A percentile compares a stretch with the other conserved stretches of the same genome.
phyloP scores from a whole-genome alignment of 2,113 vertebrate genomes.

The Anolis sagrei region DNA sequence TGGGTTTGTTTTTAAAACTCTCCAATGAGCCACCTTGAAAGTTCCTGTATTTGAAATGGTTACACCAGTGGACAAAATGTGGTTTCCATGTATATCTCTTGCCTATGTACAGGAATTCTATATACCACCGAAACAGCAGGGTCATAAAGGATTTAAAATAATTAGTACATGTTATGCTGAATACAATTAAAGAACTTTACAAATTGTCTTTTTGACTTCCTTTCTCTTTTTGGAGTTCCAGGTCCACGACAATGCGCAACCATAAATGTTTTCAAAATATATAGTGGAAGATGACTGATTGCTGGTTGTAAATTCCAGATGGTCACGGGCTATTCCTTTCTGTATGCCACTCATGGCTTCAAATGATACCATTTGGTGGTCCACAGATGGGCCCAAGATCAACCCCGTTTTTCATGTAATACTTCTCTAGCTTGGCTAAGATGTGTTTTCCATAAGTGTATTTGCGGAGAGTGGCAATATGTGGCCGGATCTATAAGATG shows the following conservation, averaged over 20 bases:
- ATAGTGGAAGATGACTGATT: conserved; percentile 59
- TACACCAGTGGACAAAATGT: conserved; percentile 82
- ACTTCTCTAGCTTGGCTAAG: conserved; percentile 98
- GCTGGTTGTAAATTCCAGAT: conserved; percentile 59
- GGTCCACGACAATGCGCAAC: conserved; percentile 60
- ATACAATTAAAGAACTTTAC: conserved; percentile 89
- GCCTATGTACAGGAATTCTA: conserved; percentile 90
- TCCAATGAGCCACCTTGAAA: conserved; percentile 81
- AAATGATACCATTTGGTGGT: conserved; percentile 97
- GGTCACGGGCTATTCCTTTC: conserved; percentile 53
- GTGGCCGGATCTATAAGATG: conserved; percentile 92
- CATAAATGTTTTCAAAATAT: conserved; percentile 32
- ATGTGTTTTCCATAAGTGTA: conserved; percentile 99
- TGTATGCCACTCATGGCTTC: conserved; percentile 40
- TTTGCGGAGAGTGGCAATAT: conserved; percentile 96
- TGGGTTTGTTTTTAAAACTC: conserved; percentile 62
- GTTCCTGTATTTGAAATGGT: conserved; percentile 79
- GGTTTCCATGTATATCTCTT: conserved; percentile 81
- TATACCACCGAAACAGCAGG: conserved; percentile 88
- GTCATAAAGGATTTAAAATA: conserved; percentile 87
- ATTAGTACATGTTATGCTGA: conserved; percentile 86
- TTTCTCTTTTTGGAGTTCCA: conserved; percentile 34
- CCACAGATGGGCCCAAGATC: conserved; percentile 95
- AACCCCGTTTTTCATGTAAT: conserved; percentile 99
- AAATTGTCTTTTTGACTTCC: conserved; percentile 76